phyloP scores from a whole-genome alignment of 2,113 vertebrate species.

The Orientallactaga bullata region DNA sequence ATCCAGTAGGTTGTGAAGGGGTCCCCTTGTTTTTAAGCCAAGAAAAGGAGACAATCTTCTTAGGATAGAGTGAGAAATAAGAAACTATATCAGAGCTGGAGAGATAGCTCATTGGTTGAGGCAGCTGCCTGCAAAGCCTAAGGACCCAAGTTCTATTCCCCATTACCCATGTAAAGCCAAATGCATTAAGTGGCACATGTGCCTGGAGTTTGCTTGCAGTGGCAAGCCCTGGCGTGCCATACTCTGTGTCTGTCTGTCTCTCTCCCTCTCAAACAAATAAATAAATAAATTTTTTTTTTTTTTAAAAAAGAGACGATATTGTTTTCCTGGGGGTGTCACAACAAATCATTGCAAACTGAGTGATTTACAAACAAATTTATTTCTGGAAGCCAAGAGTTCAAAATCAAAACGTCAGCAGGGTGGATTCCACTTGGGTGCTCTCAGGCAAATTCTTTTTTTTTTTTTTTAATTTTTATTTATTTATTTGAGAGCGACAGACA shows the following conservation, averaged over 20 bases:
- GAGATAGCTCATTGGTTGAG: no score
- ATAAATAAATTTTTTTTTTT: no score
- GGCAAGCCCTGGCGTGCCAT: no score
- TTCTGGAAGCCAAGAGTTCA: neutral
- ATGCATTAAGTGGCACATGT: no score
- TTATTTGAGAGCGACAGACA: no score
- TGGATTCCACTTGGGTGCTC: neutral
- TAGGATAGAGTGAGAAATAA: neutral
- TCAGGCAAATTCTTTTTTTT: neutral
- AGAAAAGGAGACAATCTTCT: neutral
- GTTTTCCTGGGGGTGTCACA: neutral
- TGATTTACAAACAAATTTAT: neutral
- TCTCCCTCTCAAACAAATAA: no score
- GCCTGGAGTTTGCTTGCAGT: no score
- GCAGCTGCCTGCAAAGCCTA: no score
- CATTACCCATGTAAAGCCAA: no score
- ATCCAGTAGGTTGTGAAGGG: neutral
- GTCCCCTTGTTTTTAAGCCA: neutral
- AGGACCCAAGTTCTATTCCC: no score
- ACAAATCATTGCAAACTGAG: neutral
- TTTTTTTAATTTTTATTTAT: no score
- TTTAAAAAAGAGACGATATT: neutral
- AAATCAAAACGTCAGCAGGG: neutral
- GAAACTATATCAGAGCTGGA: neutral
- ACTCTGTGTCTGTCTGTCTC: no score